Evolutionary conservation across 1,140 invertebrate species (phyloP), one percentile per base, ranked within the genome.

Genomic region (Coboldia fuscipes): DNA sequence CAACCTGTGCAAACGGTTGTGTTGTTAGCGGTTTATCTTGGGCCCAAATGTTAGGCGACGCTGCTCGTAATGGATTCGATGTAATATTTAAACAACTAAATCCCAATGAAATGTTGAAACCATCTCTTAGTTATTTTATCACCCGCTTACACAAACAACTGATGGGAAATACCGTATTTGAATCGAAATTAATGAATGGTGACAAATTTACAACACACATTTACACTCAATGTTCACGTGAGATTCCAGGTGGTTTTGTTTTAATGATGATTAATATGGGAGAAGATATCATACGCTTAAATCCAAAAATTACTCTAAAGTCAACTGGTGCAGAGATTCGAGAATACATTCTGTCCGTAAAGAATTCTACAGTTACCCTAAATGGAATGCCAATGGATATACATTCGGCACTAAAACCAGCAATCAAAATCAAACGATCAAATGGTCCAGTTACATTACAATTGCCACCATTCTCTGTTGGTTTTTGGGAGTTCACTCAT

Each of bases 231-330:
- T 54, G 51, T 17, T 48, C 51, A 6, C 51, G 48, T 33, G 42
- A 35, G 1, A 41, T 53, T 4, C 50, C 48, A 0, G 51, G 51
- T 0, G 51, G 46, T 17, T 29, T 54, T 22, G 42, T 49, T 1
- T 48, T 54, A 13, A 54, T 54, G 49, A 48, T 51, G 21, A 43
- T 53, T 18, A 54, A 54, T 28, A 49, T 43, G 0, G 46, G 49
- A 26, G 46, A 51, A n/a, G n/a, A n/a, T n/a, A n/a, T n/a, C n/a
- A n/a, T n/a, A n/a, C n/a, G n/a, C 2, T 37, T 44, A 24, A 37
- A 43, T 2, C 36, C 40, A 0, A 42, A 48, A 8, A 49, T 53
- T 5, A 42, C 47, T 0, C 39, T 51, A 10, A 38, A 42, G 5
- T 47, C 46, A 19, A 17, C 38, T 5, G 45, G 41, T 34, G 43